phyloP scores from a whole-genome alignment of 92 coral and sea anemone species.

The Heliopora coerulea region DNA sequence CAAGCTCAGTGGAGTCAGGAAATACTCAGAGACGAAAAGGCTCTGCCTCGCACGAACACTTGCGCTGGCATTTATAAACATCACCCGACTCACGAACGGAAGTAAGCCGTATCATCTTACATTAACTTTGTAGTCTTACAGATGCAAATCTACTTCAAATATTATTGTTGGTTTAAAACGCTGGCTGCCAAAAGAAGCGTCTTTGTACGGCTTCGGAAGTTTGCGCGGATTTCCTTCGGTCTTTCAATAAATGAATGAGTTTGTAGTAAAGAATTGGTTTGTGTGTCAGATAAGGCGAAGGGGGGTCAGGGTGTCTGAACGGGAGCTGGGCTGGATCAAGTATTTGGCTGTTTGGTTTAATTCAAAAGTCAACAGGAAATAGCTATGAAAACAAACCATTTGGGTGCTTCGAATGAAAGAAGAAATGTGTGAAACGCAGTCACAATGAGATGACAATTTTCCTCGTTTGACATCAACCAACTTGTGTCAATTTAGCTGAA shows the following conservation, averaged over 20 bases:
- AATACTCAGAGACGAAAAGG: too few relatives aligned
- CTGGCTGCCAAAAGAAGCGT: background rate
- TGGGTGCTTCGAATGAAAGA: background rate
- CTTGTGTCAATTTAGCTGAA: background rate
- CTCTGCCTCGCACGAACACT: too few relatives aligned
- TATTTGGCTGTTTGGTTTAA: conserved; percentile 20
- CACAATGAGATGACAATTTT: background rate
- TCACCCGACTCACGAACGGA: conserved; percentile 19
- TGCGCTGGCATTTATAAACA: background rate
- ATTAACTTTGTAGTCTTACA: conserved; percentile 6
- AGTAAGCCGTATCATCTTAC: conserved; percentile 31
- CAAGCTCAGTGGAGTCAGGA: too few relatives aligned
- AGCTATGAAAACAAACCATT: conserved; percentile 24
- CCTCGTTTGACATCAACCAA: background rate
- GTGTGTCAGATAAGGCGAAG: conserved; percentile 2
- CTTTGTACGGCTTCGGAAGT: conserved; percentile 21
- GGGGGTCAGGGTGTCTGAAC: conserved; percentile 22
- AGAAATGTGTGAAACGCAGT: conserved; percentile 34
- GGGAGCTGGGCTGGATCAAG: conserved; percentile 15
- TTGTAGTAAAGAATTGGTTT: background rate
- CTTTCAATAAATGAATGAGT: background rate
- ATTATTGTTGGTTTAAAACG: conserved; percentile 29
- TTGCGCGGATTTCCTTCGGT: conserved; percentile 17
- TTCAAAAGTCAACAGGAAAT: conserved; percentile 45
- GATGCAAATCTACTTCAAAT: conserved; percentile 37